phyloP scores from a whole-genome alignment of 2,888 invertebrate genomes.

The Dicycla oo region DNA sequence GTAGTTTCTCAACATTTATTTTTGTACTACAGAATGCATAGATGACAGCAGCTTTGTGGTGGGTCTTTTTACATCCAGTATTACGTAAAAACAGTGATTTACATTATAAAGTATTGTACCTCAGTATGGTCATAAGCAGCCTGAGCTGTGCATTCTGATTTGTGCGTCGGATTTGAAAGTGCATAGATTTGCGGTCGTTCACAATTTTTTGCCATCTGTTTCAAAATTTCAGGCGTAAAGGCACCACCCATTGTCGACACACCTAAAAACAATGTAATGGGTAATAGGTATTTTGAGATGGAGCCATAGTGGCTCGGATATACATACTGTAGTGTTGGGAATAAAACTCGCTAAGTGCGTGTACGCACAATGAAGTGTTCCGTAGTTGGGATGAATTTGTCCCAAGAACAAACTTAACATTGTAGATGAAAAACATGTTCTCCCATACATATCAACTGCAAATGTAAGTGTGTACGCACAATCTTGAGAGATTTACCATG shows the following conservation, averaged over 20 bases:
- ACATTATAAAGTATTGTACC: slow-evolving; percentile 83
- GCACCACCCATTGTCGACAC: slow-evolving; percentile 95
- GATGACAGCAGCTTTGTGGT: background rate
- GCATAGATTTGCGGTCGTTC: slow-evolving; percentile 98
- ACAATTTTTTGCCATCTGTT: slow-evolving; percentile 95
- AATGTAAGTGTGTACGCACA: no score
- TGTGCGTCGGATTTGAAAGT: slow-evolving; percentile 98
- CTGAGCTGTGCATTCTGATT: slow-evolving; percentile 98
- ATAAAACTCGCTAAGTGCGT: no score
- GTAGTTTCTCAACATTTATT: no score
- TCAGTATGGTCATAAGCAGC: slow-evolving; percentile 96
- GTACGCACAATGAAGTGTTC: no score
- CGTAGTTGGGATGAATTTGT: no score
- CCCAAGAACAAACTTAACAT: no score
- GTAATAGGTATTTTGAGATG: background rate
- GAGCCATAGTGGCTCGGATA: background rate
- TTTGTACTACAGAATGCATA: background rate
- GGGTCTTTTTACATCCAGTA: background rate
- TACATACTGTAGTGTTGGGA: no score
- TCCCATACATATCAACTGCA: no score
- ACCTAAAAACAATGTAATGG: slow-evolving; percentile 31
- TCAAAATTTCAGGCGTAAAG: slow-evolving; percentile 95
- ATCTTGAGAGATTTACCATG: no score
- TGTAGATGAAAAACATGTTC: no score
- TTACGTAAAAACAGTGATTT: background rate